Evolutionary conservation across 2,113 vertebrate species (phyloP).

Genomic region (Mionectes macconnelli): DNA sequence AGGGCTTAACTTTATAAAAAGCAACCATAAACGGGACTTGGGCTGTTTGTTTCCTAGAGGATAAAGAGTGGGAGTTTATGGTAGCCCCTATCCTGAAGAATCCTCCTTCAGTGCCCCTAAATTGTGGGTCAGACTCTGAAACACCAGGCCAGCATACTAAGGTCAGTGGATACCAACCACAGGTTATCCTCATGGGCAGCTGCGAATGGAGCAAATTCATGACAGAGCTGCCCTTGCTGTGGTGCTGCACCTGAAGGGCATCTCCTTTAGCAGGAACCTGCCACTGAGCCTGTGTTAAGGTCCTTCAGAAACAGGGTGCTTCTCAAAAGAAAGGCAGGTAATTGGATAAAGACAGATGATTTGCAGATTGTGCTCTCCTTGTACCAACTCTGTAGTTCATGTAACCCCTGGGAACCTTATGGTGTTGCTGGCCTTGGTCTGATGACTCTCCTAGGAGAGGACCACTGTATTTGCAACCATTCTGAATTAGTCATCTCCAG

Average conservation of each 20-base stretch:
- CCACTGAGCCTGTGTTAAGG: not conserved
- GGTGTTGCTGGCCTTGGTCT: not conserved
- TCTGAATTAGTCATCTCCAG: not conserved
- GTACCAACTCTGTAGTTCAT: not conserved
- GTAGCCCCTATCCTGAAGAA: not conserved
- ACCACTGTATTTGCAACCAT: not conserved
- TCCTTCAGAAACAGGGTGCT: not conserved
- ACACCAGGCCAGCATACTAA: not conserved
- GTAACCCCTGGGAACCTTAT: not conserved
- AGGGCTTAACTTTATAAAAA: not conserved
- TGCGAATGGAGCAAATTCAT: not conserved
- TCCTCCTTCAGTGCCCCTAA: not conserved
- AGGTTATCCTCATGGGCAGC: not conserved
- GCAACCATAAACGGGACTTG: not conserved
- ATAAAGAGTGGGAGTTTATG: not conserved
- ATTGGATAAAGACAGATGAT: not conserved
- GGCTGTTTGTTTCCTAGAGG: not conserved
- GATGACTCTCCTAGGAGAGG: not conserved
- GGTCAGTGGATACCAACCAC: not conserved
- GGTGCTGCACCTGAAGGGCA: not conserved
- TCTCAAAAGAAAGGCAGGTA: not conserved
- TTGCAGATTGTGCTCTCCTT: not conserved
- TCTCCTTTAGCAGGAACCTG: not conserved
- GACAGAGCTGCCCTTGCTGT: not conserved
- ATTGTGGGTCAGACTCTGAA: not conserved